Evolutionary conservation across 2,113 vertebrate species (phyloP), one percentile per base, ranked within the genome.

Genomic region (Boulengeromyrus knoepffleri): DNA sequence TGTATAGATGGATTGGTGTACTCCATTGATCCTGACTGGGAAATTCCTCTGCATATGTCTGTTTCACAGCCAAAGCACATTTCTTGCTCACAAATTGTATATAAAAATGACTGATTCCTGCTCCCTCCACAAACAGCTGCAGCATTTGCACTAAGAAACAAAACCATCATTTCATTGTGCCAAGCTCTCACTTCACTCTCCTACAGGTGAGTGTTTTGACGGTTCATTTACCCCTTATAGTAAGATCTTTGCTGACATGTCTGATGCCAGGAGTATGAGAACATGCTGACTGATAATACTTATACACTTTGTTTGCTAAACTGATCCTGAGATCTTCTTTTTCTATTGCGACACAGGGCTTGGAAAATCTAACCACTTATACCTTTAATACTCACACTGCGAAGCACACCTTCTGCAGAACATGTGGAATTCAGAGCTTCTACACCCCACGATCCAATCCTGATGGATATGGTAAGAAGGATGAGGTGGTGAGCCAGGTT

Each of bases 61-160:
- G 0, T 46, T 21, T 42, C 45, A 46, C 19, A 12, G 21, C 46
- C 85, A 53, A n/a, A 24, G 21, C 19, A 47, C 45, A 46, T 85
- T 47, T 45, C 17, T 21, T 46, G 19, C 45, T 85, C 42, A 24
- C 39, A 85, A 47, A 85, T 24, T 24, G 45, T 24, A 42, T 42
- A 42, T 12, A 24, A 24, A 46, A 52, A 24, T 15, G 10, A 45
- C n/a, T 58, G 52, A 56, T 62, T n/a, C 39, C 12, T 4, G 19
- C 39, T 21, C 8, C 15, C 85, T 12, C 39, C 36, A 7, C 36
- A 42, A 27, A 53, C 93, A 99, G 99, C 88, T 99, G 98, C 94
- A 99, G 98, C 92, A 97, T 99, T 94, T 99, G 99, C 92, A 97
- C 95, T 90, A 99, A 98, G 96, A 99, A 99, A 93, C 98, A 99